A percentile compares a stretch with the other conserved stretches of the same genome.
Conservation (phyloP, 2,797 vertebrate genomes). For the Diglossa cyanea region DNA sequence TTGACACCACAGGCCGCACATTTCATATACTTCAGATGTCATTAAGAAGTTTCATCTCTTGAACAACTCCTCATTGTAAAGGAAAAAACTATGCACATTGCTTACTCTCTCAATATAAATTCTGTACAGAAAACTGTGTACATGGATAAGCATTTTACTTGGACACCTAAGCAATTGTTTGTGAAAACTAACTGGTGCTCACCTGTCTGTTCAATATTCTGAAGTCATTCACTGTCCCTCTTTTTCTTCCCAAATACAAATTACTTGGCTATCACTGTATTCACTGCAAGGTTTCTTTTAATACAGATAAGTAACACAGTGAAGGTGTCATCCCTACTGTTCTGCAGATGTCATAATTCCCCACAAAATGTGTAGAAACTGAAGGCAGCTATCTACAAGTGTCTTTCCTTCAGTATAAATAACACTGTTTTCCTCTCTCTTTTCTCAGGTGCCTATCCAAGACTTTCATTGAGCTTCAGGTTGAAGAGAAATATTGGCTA, state of each 20-base stretch:
- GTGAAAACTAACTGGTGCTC: background rate
- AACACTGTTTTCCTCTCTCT: background rate
- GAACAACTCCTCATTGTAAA: background rate
- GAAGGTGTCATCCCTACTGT: background rate
- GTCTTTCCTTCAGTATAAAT: background rate
- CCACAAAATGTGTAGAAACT: background rate
- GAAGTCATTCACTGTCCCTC: background rate
- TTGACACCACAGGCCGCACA: background rate
- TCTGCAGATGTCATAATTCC: constrained; percentile 16
- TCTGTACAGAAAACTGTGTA: background rate
- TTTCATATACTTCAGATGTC: background rate
- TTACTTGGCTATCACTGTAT: background rate
- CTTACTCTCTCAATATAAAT: background rate
- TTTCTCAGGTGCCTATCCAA: constrained; percentile 92
- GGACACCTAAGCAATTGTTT: constrained; percentile 4
- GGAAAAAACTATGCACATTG: background rate
- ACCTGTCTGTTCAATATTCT: background rate
- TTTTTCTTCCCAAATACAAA: constrained; percentile 1
- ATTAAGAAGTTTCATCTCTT: background rate
- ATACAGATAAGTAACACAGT: background rate
- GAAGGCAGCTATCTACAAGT: background rate
- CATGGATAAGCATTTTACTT: background rate
- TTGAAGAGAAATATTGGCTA: constrained; percentile 98
- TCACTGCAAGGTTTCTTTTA: background rate
- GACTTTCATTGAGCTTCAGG: constrained; percentile 96